Evolutionary conservation across 1,140 invertebrate species (phyloP).

Genomic region (Panulirus ornatus): DNA sequence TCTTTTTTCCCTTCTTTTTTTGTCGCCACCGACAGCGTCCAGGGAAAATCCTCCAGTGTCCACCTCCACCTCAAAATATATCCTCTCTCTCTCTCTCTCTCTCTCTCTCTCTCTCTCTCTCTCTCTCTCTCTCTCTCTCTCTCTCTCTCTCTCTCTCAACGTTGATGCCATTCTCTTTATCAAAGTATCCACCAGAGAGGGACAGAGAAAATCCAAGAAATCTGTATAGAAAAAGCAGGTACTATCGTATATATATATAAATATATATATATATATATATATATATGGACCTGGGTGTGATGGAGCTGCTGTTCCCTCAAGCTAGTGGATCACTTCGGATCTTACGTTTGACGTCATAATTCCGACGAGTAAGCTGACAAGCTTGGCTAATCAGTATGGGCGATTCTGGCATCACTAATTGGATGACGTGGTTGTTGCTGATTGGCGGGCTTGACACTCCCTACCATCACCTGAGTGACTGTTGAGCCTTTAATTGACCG

Average conservation of each 20-base stretch:
- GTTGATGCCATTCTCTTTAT: too few species aligned
- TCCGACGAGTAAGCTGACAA: constrained; percentile 16
- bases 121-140: not conserved
- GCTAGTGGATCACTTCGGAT: not conserved
- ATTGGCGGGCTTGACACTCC: constrained; percentile 39
- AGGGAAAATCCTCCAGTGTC: too few species aligned
- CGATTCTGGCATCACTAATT: constrained; percentile 36
- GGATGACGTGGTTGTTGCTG: constrained; percentile 30
- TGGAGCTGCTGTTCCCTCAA: not conserved
- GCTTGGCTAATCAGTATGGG: constrained; percentile 38
- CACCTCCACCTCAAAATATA: too few species aligned
- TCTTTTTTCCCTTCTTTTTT: too few species aligned
- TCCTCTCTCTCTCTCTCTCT: not conserved
- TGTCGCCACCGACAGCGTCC: too few species aligned
- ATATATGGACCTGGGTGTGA: not conserved
- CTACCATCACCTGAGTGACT: not conserved
- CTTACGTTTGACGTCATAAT: constrained; percentile 15
- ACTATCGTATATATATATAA: too few species aligned
- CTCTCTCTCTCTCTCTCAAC: not conserved
- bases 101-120: not conserved
- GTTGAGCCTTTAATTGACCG: constrained; percentile 38
- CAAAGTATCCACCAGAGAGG: too few species aligned
- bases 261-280: not conserved
- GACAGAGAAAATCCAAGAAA: too few species aligned
- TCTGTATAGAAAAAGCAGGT: too few species aligned